Evolutionary conservation across 2,113 vertebrate genomes (phyloP), one percentile per base, ranked within the genome.

Genomic region (Aplodontia rufa): DNA sequence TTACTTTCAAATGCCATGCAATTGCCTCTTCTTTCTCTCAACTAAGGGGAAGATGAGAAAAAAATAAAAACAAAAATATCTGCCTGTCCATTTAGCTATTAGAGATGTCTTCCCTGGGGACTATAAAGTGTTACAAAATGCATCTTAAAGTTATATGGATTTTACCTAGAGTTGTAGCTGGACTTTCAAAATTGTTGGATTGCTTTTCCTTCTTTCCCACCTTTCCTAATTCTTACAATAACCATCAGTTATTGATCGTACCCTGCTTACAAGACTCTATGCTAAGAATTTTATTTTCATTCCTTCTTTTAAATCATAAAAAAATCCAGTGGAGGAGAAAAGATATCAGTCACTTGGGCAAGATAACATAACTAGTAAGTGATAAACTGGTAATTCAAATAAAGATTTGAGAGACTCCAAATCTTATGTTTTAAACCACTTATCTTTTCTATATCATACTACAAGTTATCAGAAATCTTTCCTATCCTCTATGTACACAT

Each of bases 231-330:
- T 81, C 32, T 13, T 78, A 64, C 0, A 47, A 22, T 8, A 72
- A 80, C 19, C 12, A 42, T 40, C 10, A 47, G 80, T 80, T 90
- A 49, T 64, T 90, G 45, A 90, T 3, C 71, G 55, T 45, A 40
- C 28, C 20, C 22, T 49, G 72, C 8, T 53, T 74, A 40, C 5
- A 28, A 60, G 60, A 24, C 40, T 78, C 20, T 12, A 32, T 35
- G 35, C 20, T 79, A 74, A 68, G 17, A 26, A 35, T 7, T 91
- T 71, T 40, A 87, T 74, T 92, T 89, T 84, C 26, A 88, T 85
- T 80, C 79, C 88, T 74, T 90, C 11, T 64, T n/a, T 86, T 84
- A 91, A 91, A 66, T 12, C 17, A 71, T 60, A 95, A 90, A 82
- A 82, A 90, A 85, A 30, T n/a, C 1, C 35, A 75, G 66, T 37